phyloP scores from a whole-genome alignment of 2,797 vertebrate species.

The Anguilla obscura region DNA sequence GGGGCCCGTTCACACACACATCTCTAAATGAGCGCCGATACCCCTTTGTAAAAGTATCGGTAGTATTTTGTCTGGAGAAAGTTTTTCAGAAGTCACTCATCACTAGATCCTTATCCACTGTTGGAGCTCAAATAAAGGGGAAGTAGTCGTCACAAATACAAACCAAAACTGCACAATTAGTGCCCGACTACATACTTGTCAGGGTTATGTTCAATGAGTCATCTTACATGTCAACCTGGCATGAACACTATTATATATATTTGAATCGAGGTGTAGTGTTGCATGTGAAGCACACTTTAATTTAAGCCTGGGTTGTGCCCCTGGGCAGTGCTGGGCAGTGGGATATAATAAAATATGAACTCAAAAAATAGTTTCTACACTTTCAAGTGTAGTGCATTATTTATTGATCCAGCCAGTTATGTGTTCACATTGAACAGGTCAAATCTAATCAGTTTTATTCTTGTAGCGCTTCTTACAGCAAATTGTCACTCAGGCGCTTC shows the following conservation, averaged over 20 bases:
- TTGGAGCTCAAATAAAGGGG: neutral
- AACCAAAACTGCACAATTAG: neutral
- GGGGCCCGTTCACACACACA: neutral
- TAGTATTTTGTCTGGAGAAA: constrained; percentile 12
- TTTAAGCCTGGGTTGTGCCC: neutral
- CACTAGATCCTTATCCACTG: neutral
- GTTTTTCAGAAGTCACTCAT: neutral
- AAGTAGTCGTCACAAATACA: neutral
- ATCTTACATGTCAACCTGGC: neutral
- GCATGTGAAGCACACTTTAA: neutral
- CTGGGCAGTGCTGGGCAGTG: neutral
- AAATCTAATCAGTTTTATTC: no score
- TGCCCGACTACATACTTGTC: neutral
- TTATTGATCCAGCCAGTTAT: no score
- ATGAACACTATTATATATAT: neutral
- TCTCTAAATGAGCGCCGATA: neutral
- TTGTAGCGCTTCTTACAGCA: no score
- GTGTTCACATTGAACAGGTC: no score
- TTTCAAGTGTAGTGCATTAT: no score
- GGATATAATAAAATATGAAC: neutral
- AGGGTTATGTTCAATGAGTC: no score
- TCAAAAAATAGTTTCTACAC: no score
- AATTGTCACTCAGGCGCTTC: no score
- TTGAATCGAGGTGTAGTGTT: neutral
- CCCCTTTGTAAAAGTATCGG: neutral